Evolutionary conservation across 2,797 vertebrate genomes (phyloP), one percentile per base, ranked within the genome.

Genomic region (Gymnothorax reevesii): DNA sequence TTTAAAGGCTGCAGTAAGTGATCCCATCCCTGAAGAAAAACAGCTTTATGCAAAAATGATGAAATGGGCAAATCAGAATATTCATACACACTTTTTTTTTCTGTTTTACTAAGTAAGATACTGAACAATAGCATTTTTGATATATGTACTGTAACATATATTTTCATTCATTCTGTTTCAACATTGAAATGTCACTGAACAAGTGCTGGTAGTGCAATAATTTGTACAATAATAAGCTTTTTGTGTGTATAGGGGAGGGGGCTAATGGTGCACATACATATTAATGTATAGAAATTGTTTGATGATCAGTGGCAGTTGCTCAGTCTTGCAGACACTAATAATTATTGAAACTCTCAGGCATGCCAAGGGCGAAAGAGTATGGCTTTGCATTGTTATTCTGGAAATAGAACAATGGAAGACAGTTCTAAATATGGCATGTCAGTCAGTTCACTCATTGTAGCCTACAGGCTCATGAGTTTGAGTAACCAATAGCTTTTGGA

Each of bases 361-460:
- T 83, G 57, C 82, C 25, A 59, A 27, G 77, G 52, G 77, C 77
- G n/a, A 54, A 55, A 20, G 52, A 7, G 20, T 54, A 22, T 8
- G 15, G 42, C 4, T 77, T 52, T 20, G 42, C 49, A 55, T 80
- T 80, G 49, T n/a, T 54, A 54, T 55, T 33, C 25, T 52, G 55
- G 52, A 33, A 49, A 55, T 80, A 54, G 55, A 9, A n/a, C 20
- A 22, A 54, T n/a, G 49, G 15, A 80, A n/a, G 77, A 54, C 52
- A 22, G 12, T 55, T 55, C 77, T 55, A 54, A 80, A 55, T 55
- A 54, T 20, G 8, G 22, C 49, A 55, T 52, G 77, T 22, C 77
- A 80, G 49, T 80, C 77, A 80, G 49, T 80, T 80, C 49, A 80
- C 77, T 54, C 77, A 54, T 55, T 54, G 77, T n/a, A 55, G 77